Percentiles rank a stretch among this genome's conserved stretches.
phyloP scores from a whole-genome alignment of 1,140 invertebrate genomes.

The Drosophila ambigua region DNA sequence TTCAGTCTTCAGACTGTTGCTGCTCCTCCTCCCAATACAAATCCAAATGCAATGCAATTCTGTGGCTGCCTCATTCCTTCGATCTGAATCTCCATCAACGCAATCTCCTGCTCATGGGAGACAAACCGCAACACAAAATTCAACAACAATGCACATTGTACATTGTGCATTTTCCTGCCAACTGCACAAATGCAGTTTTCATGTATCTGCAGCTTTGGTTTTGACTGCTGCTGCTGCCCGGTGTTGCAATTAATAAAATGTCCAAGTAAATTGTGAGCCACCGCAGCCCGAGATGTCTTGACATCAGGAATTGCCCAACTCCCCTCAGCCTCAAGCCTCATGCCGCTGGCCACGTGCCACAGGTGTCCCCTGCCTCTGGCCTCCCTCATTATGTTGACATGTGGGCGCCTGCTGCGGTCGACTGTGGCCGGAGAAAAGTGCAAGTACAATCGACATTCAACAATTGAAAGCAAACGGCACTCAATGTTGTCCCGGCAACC shows the following conservation, averaged over 20 bases:
- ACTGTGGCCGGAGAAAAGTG: conserved; percentile 31
- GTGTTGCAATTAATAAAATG: conserved; percentile 75
- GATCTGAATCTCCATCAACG: not conserved
- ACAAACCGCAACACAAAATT: conserved; percentile 63
- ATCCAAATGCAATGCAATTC: conserved; percentile 43
- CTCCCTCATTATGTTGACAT: conserved; percentile 25
- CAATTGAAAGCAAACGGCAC: conserved; percentile 16
- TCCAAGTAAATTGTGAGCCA: conserved; percentile 70
- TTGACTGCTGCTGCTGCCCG: conserved; percentile 9
- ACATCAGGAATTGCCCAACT: conserved; percentile 9
- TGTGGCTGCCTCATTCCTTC: conserved; percentile 21
- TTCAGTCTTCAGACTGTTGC: not conserved
- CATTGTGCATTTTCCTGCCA: conserved; percentile 19
- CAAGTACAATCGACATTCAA: conserved; percentile 53
- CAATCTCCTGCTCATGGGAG: conserved; percentile 1
- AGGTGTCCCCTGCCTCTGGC: not conserved
- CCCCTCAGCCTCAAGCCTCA: too few species aligned
- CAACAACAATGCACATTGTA: conserved; percentile 45
- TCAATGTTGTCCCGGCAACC: conserved; percentile 45
- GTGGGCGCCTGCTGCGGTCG: conserved; percentile 29
- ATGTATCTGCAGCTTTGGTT: conserved; percentile 13
- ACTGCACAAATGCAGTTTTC: conserved; percentile 53
- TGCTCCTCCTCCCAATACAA: not conserved
- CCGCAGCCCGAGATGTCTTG: conserved; percentile 54
- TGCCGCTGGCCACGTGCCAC: too few species aligned